A percentile compares a stretch with the other conserved stretches of the same genome.
These are phyloP conservation scores for Pangasius mekongensis DNA, from an alignment of 2,797 vertebrate genomes.

Conservation along the genomic window DNA sequence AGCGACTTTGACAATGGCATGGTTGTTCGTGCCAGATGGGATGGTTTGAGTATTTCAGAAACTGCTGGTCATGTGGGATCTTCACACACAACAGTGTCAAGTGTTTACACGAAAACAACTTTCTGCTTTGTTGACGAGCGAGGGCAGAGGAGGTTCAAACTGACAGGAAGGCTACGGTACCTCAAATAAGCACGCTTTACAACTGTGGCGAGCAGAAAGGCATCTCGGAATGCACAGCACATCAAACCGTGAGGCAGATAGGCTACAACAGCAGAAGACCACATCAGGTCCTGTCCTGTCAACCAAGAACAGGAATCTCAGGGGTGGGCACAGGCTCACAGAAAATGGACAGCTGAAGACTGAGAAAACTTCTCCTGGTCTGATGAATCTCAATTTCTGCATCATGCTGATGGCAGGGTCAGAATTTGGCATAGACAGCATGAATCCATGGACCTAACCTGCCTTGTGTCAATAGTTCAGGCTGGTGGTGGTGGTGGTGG, in stretches of 20 bases:
- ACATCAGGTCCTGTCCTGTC: background rate
- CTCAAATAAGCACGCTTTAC: background rate
- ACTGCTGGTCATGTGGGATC: background rate
- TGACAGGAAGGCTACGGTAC: no score
- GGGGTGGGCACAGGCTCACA: no score
- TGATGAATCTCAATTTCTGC: background rate
- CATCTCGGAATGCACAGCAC: background rate
- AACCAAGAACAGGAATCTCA: background rate
- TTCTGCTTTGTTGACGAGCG: background rate
- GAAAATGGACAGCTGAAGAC: background rate
- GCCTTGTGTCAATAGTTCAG: background rate
- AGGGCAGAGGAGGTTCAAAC: background rate
- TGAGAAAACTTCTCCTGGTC: background rate
- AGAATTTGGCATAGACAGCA: background rate
- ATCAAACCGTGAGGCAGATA: background rate
- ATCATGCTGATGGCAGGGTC: background rate
- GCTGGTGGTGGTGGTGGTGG: background rate
- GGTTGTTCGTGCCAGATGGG: background rate
- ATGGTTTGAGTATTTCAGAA: background rate
- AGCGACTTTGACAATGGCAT: background rate
- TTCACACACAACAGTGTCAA: background rate
- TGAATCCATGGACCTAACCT: background rate
- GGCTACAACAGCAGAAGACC: background rate
- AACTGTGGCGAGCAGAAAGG: background rate
- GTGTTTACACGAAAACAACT: background rate